Percentiles rank a stretch among this genome's conserved stretches.
These are phyloP conservation scores for Listrodromus nycthemerus DNA, from an alignment of 2,888 invertebrate species.

Conservation along the genomic window DNA sequence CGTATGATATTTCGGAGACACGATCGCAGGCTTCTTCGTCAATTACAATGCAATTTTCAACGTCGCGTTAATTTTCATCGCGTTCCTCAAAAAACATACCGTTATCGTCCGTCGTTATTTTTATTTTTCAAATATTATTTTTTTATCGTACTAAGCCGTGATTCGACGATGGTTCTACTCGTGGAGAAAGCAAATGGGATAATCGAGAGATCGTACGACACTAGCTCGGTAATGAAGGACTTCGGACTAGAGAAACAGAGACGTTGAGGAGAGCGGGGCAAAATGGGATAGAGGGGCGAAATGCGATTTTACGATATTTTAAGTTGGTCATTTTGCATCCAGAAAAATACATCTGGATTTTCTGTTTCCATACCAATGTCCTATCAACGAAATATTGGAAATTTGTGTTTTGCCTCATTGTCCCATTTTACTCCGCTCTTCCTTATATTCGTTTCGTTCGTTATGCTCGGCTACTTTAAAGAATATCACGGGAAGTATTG, in stretches of 20 bases:
- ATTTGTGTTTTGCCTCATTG: no score
- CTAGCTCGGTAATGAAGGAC: conserved; percentile 56
- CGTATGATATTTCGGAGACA: conserved; percentile 20
- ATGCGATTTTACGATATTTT: no score
- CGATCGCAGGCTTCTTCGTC: conserved; percentile 21
- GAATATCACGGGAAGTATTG: conserved; percentile 17
- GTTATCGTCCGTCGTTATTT: conserved; percentile 46
- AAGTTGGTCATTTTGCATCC: no score
- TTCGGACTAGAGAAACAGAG: conserved; percentile 1
- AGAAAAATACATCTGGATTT: no score
- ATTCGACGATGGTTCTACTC: conserved; percentile 18
- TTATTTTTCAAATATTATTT: neutral
- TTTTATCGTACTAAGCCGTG: conserved; percentile 18
- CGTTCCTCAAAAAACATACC: conserved; percentile 1
- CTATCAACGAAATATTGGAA: no score
- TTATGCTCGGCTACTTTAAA: neutral
- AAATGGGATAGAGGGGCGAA: no score
- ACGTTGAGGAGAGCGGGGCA: no score
- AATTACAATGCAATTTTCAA: conserved; percentile 29
- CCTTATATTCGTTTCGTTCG: neutral
- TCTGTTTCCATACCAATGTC: no score
- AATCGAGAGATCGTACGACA: conserved; percentile 33
- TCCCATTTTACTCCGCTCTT: no score
- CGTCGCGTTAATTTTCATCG: conserved; percentile 16
- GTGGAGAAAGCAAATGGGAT: conserved; percentile 20